Evolutionary conservation across 1,140 invertebrate species (phyloP).

Genomic region (Pachyrhynchus sulphureomaculatus): DNA sequence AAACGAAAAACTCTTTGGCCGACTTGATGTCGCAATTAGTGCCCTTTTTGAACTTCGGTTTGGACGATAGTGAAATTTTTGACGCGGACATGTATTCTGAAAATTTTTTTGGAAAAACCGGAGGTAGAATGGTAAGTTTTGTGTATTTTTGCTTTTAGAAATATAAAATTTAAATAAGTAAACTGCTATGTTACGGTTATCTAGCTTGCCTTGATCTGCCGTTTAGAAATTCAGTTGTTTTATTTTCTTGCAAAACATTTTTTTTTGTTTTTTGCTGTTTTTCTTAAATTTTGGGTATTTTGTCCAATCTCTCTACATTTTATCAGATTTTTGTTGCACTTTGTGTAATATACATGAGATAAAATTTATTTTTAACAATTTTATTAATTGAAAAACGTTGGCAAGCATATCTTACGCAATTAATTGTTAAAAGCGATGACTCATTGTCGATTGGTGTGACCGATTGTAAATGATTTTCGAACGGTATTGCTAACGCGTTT

Average conservation of each 20-base stretch:
- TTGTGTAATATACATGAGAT: background rate
- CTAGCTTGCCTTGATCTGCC: slow-evolving; percentile 10
- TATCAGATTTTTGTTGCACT: too few species aligned
- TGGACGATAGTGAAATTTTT: slow-evolving; percentile 41
- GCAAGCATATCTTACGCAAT: slow-evolving; percentile 16
- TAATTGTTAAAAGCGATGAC: slow-evolving; percentile 21
- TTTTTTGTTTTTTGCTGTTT: too few species aligned
- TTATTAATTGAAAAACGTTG: slow-evolving; percentile 24
- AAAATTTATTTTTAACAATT: slow-evolving; percentile 18
- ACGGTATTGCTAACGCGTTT: slow-evolving; percentile 4
- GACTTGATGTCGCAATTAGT: slow-evolving; percentile 50
- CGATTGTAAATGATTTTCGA: slow-evolving; percentile 9
- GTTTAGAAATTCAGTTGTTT: background rate
- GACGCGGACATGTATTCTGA: slow-evolving; percentile 38
- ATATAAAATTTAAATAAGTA: background rate
- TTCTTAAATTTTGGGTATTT: too few species aligned
- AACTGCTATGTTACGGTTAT: background rate
- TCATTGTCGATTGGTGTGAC: slow-evolving; percentile 1
- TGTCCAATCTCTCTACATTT: too few species aligned
- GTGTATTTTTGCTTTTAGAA: too few species aligned
- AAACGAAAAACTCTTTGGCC: slow-evolving; percentile 21
- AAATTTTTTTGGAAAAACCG: slow-evolving; percentile 25
- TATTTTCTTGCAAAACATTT: too few species aligned
- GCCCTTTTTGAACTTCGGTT: slow-evolving; percentile 48
- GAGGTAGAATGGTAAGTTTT: slow-evolving; percentile 44